These are phyloP conservation scores for Dicycla oo DNA, from an alignment of 2,888 invertebrate species.

Conservation along the genomic window DNA sequence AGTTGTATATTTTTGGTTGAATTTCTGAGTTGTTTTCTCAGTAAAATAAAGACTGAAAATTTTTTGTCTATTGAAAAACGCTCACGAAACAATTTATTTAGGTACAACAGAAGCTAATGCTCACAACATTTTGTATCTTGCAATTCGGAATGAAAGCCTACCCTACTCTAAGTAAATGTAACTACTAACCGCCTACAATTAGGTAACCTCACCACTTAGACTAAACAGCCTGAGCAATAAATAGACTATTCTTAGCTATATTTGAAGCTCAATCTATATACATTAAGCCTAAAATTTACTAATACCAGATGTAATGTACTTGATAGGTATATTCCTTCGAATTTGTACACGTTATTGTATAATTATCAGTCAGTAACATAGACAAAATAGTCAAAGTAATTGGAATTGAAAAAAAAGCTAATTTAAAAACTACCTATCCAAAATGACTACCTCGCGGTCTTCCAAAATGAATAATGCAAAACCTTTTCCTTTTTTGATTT, in stretches of 20 bases:
- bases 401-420: background rate
- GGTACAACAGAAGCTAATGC: conserved; percentile 9
- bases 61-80: background rate
- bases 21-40: background rate
- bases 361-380: background rate
- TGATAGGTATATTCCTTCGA: background rate
- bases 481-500: conserved; percentile 20
- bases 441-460: background rate
- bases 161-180: background rate
- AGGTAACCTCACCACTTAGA: conserved; percentile 10
- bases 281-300: background rate
- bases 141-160: conserved; percentile 4
- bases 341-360: background rate
- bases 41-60: background rate
- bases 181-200: conserved; percentile 7
- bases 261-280: conserved; percentile 8
- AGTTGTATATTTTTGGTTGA: background rate
- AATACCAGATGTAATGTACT: background rate
- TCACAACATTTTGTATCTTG: conserved; percentile 5
- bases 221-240: background rate
- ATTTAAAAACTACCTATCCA: background rate
- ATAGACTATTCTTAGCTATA: background rate
- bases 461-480: conserved; percentile 34
- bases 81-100: background rate
- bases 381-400: background rate